phyloP scores from a whole-genome alignment of 2,888 invertebrate genomes.

The Melieria crassipennis region DNA sequence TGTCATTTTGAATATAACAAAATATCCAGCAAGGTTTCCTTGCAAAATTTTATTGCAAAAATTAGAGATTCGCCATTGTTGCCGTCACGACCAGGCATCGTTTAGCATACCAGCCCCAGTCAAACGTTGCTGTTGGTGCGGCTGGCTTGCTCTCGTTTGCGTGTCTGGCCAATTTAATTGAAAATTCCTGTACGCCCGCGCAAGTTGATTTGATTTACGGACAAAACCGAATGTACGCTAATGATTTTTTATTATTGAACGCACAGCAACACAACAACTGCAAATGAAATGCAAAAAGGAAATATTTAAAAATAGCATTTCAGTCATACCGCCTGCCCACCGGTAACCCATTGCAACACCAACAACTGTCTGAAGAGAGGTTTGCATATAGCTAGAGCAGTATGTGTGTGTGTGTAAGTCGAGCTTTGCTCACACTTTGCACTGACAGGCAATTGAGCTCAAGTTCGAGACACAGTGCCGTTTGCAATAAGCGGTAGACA shows the following conservation, averaged over 20 bases:
- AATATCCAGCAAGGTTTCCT: too few relatives aligned
- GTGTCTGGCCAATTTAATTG: background rate
- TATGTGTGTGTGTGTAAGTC: constrained; percentile 13
- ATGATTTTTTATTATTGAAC: background rate
- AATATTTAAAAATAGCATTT: constrained; percentile 8
- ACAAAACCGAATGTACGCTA: constrained; percentile 13
- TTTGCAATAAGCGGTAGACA: background rate
- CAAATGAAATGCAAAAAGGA: background rate
- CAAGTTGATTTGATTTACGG: constrained; percentile 20
- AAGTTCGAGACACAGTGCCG: background rate
- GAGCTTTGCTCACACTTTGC: background rate
- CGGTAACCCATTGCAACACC: background rate
- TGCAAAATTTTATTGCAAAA: too few relatives aligned
- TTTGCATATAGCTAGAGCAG: background rate
- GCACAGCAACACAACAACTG: background rate
- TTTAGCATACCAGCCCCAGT: too few relatives aligned
- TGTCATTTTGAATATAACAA: too few relatives aligned
- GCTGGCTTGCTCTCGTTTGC: too few relatives aligned
- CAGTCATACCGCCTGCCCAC: constrained; percentile 2
- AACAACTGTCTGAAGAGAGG: constrained; percentile 1
- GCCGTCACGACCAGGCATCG: too few relatives aligned
- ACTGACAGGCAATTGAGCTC: constrained; percentile 6
- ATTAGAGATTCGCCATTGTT: too few relatives aligned
- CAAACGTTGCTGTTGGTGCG: too few relatives aligned
- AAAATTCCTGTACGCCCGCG: constrained; percentile 25